Conservation (phyloP, 1,140 invertebrate species). For the Trichonephila inaurata region DNA sequence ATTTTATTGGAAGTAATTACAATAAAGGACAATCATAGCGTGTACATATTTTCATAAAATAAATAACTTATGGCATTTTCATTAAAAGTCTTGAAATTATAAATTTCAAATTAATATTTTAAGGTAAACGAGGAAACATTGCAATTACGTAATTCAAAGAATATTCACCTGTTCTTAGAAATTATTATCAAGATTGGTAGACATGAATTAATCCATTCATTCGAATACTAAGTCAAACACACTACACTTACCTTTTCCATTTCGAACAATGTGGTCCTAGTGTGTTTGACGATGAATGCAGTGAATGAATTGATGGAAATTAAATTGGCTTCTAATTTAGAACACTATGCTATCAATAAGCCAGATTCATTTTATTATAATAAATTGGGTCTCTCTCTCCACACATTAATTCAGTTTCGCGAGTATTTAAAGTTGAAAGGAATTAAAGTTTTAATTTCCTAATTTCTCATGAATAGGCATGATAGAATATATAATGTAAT, state of each 20-base stretch:
- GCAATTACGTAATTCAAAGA: too few species aligned
- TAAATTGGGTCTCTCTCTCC: not conserved
- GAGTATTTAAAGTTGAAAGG: not conserved
- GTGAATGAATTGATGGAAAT: not conserved
- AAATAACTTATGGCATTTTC: too few species aligned
- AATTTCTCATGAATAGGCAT: not conserved
- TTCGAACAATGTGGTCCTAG: not conserved
- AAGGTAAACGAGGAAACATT: too few species aligned
- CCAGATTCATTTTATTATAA: constrained; percentile 24
- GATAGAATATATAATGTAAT: not conserved
- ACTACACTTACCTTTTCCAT: not conserved
- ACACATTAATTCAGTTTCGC: not conserved
- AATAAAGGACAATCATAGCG: too few species aligned
- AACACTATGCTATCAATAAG: not conserved
- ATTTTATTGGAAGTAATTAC: too few species aligned
- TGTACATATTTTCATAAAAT: too few species aligned
- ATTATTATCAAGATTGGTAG: too few species aligned
- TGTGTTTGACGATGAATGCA: not conserved
- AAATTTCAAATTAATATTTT: too few species aligned
- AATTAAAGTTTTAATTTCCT: not conserved
- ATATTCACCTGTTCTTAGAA: too few species aligned
- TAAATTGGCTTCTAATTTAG: constrained; percentile 8
- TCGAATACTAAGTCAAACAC: not conserved
- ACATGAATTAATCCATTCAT: not conserved
- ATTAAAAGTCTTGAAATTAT: too few species aligned